phyloP scores from a whole-genome alignment of 2,797 vertebrate genomes.

The Sternotherus odoratus region DNA sequence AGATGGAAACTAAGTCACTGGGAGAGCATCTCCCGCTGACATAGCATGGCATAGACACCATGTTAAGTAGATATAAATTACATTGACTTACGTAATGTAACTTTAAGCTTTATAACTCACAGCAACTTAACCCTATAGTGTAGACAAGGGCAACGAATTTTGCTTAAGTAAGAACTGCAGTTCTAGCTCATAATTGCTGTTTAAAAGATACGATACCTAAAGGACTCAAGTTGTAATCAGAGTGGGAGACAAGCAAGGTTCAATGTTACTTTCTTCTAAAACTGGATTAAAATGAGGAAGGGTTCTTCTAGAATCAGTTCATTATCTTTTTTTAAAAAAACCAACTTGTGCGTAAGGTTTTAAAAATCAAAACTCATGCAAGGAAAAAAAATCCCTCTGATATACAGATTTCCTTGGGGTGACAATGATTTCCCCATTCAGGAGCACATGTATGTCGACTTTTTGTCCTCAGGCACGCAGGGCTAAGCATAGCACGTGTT shows the following conservation, averaged over 20 bases:
- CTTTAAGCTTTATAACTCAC: too few relatives aligned
- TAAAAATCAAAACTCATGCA: not conserved
- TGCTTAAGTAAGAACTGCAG: constrained; percentile 22
- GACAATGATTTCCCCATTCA: not conserved
- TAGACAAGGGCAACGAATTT: not conserved
- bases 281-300: not conserved
- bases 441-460: not conserved
- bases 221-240: not conserved
- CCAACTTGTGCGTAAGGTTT: not conserved
- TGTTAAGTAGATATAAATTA: too few relatives aligned
- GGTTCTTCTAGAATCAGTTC: not conserved
- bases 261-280: not conserved
- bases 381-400: rapidly evolving
- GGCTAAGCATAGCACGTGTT: rapidly evolving
- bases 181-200: rapidly evolving
- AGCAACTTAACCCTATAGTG: too few relatives aligned
- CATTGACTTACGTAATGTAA: too few relatives aligned
- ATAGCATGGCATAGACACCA: too few relatives aligned
- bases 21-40: too few relatives aligned
- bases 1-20: too few relatives aligned
- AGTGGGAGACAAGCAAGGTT: not conserved
- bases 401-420: not conserved
- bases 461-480: not conserved
- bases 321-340: not conserved
- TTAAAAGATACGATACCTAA: not conserved